Conservation (phyloP, 2,797 vertebrate genomes). For the Pogonophryne albipinna region DNA sequence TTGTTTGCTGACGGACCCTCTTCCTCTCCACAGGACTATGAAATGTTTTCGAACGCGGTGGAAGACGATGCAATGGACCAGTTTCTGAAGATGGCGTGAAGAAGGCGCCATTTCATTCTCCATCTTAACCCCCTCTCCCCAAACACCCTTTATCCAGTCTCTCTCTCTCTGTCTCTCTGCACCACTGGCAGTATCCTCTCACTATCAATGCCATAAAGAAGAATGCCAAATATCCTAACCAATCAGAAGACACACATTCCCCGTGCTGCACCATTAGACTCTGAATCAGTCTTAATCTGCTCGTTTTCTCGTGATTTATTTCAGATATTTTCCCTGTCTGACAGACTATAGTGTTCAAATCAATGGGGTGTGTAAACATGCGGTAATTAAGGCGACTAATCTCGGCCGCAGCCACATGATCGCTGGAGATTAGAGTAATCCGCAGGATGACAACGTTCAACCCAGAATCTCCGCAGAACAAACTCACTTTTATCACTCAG, state of each 20-base stretch:
- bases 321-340: constrained; percentile 26
- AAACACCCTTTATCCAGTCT: constrained; percentile 40
- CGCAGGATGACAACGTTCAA: constrained; percentile 57
- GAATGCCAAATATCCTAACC: constrained; percentile 83
- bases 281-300: constrained; percentile 36
- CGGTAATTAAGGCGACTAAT: constrained; percentile 69
- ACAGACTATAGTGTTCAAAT: constrained; percentile 49
- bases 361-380: constrained; percentile 49
- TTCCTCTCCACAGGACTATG: constrained; percentile 86
- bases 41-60: constrained; percentile 93
- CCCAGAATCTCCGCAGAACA: constrained; percentile 57
- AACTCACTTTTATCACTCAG: constrained; percentile 48
- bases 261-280: constrained; percentile 44
- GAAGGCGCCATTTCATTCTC: constrained; percentile 20
- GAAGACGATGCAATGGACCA: constrained; percentile 91
- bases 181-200: constrained; percentile 54
- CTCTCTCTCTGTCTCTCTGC: constrained; percentile 32
- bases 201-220: constrained; percentile 78
- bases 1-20: background rate
- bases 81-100: constrained; percentile 94
- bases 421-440: constrained; percentile 67
- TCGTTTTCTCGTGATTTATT: constrained; percentile 34
- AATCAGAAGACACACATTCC: constrained; percentile 70
- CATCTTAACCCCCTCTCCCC: constrained; percentile 13
- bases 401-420: constrained; percentile 56